Percentiles rank a stretch among this genome's conserved stretches.
phyloP scores from a whole-genome alignment of 1,140 invertebrate species.

The Bombus sibiricus region DNA sequence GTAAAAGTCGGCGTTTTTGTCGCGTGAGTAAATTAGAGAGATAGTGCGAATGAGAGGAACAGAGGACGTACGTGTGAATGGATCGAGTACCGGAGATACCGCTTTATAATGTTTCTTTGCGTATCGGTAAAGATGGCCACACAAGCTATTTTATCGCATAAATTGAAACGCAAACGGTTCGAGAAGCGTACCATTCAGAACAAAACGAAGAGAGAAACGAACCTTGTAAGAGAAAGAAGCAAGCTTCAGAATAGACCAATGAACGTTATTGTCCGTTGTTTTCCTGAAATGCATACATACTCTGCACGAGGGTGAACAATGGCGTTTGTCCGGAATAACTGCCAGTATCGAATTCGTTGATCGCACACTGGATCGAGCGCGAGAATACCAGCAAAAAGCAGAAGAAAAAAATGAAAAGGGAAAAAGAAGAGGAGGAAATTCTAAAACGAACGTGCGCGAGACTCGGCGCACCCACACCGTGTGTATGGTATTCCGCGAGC shows the following conservation, averaged over 20 bases:
- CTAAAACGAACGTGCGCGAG: slow-evolving; percentile 8
- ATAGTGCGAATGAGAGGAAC: slow-evolving; percentile 61
- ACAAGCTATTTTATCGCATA: slow-evolving; percentile 20
- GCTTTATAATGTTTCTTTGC: slow-evolving; percentile 48
- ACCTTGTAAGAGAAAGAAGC: not conserved
- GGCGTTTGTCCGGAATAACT: slow-evolving; percentile 28
- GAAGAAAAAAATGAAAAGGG: not conserved
- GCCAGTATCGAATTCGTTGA: slow-evolving; percentile 51
- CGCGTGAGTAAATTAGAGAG: slow-evolving; percentile 61
- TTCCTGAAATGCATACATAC: slow-evolving; percentile 31
- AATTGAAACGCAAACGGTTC: slow-evolving; percentile 47
- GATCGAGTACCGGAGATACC: slow-evolving; percentile 16
- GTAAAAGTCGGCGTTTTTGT: slow-evolving; percentile 47
- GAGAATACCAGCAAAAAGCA: not conserved
- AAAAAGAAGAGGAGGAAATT: not conserved
- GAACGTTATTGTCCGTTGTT: slow-evolving; percentile 34
- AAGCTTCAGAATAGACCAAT: not conserved
- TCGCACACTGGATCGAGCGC: slow-evolving; percentile 27
- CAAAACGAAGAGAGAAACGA: not conserved
- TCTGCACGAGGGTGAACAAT: slow-evolving; percentile 24
- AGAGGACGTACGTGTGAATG: slow-evolving; percentile 63
- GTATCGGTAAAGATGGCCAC: slow-evolving; percentile 17
- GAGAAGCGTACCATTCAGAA: no score
- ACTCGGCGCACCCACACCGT: not conserved
- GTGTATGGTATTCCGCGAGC: slow-evolving; percentile 19